These are phyloP conservation scores for Drosophila fuyamai DNA, from an alignment of 1,140 invertebrate species.

Conservation along the genomic window DNA sequence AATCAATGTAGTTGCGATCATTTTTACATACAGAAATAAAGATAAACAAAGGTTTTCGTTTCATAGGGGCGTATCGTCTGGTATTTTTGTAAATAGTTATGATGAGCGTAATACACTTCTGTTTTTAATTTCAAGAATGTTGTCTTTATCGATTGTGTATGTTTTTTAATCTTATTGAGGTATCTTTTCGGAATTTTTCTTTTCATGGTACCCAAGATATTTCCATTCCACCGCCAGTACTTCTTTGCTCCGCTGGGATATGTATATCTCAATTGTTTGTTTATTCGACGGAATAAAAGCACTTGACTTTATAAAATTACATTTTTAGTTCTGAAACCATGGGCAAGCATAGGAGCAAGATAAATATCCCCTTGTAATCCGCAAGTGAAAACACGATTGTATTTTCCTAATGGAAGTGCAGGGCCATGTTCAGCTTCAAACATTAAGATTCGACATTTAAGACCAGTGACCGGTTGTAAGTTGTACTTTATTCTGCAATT, in stretches of 20 bases:
- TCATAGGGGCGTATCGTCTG: conserved; percentile 4
- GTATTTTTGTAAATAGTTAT: neutral
- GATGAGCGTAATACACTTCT: neutral
- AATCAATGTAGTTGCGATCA: no score
- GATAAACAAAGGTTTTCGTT: neutral
- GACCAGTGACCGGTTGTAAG: conserved; percentile 25
- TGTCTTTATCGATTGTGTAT: neutral
- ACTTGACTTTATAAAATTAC: conserved; percentile 37
- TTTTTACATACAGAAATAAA: conserved; percentile 1
- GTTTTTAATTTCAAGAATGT: neutral
- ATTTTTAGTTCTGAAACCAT: conserved; percentile 4
- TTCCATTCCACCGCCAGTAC: neutral
- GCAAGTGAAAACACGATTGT: conserved; percentile 6
- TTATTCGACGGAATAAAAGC: conserved; percentile 23
- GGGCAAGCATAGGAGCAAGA: neutral
- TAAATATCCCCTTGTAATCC: conserved; percentile 7
- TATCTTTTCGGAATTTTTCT: neutral
- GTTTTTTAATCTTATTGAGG: neutral
- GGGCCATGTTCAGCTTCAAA: conserved; percentile 10
- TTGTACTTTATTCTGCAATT: conserved; percentile 36
- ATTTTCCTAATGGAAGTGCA: conserved; percentile 23
- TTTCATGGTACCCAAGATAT: neutral
- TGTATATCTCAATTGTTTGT: conserved; percentile 17
- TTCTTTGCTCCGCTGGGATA: conserved; percentile 9
- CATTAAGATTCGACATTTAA: neutral